Base-by-base conservation (phyloP, 2,888 invertebrate genomes). In the Troides aeacus region DNA sequence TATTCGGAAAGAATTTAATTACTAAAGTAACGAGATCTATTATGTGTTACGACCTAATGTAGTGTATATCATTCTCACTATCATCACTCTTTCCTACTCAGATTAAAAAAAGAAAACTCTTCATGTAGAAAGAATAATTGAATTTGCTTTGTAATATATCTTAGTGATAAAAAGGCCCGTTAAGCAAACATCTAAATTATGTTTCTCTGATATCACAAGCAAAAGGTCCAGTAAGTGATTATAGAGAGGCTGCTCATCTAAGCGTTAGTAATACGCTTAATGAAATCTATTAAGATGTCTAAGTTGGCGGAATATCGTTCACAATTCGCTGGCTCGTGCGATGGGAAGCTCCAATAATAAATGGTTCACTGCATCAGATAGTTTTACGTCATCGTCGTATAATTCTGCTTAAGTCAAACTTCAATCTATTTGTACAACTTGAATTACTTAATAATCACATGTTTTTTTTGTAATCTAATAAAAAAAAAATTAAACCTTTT, bases 281-380 rank as follows among this genome's bases (percentile, higher is more conserved):
- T 68, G 63, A 63, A 63, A 59, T 68, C 59, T 59, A 68, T 68
- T 68, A 68, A 63, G 68, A 68, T 50, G 63, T 63, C 50, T 59
- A 50, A 60, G 60, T 66, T 36, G 58, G 62, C 63, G 59, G 68
- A 68, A 64, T 63, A 63, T 68, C 68, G 63, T 63, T 59, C 59
- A 36, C 63, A 63, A 21, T 50, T 68, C 53, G 50, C 63, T 63
- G 18, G 59, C 23, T 68, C 46, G 17, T 23, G 46, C 8, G 24
- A 62, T 23, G 56, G 56, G 8, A 30, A 50, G 7, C 46, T 46
- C 15, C 58, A 15, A 58, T 39, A 58, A 57, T 23, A 23, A 23
- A 58, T 23, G 57, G 23, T 23, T 58, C 57, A 23, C 57, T 58
- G 57, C 23, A n/a, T 58, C n/a, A 58, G 21, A 58, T 58, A 58